Evolutionary conservation across 2,113 vertebrate species (phyloP).

Genomic region (Brachyhypopomus occidentalis): DNA sequence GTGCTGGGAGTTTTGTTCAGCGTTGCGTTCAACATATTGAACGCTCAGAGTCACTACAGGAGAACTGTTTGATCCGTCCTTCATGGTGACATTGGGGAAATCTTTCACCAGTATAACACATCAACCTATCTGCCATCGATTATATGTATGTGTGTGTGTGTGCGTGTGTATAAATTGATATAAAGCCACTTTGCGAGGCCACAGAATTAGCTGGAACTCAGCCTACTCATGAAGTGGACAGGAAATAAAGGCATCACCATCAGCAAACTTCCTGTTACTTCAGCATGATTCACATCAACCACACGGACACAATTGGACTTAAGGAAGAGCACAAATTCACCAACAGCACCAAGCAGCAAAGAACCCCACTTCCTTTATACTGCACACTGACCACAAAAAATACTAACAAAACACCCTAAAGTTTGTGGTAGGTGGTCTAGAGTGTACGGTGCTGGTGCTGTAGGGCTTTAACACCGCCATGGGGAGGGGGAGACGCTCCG

Average conservation of each 20-base stretch:
- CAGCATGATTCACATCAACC: constrained; percentile 10
- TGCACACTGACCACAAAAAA: too few species aligned
- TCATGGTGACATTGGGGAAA: neutral
- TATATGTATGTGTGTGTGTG: neutral
- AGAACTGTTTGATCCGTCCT: neutral
- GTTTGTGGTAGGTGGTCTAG: neutral
- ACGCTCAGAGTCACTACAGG: neutral
- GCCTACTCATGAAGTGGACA: constrained; percentile 12
- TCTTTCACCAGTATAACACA: neutral
- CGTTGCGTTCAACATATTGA: neutral
- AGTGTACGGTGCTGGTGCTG: neutral
- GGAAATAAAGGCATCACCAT: neutral
- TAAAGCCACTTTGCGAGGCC: neutral
- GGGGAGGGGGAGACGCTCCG: neutral
- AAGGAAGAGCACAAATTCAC: neutral
- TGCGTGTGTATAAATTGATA: constrained; percentile 9
- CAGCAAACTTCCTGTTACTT: constrained; percentile 5
- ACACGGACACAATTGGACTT: neutral
- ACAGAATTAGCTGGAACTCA: neutral
- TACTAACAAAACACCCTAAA: too few species aligned
- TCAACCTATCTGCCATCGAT: neutral
- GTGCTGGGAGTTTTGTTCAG: neutral
- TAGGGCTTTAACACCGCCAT: too few species aligned
- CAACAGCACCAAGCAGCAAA: neutral
- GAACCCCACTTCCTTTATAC: too few species aligned